Percentiles rank a stretch among this genome's conserved stretches.
Conservation (phyloP, 2,797 vertebrate genomes). For the Falco novaeseelandiae region DNA sequence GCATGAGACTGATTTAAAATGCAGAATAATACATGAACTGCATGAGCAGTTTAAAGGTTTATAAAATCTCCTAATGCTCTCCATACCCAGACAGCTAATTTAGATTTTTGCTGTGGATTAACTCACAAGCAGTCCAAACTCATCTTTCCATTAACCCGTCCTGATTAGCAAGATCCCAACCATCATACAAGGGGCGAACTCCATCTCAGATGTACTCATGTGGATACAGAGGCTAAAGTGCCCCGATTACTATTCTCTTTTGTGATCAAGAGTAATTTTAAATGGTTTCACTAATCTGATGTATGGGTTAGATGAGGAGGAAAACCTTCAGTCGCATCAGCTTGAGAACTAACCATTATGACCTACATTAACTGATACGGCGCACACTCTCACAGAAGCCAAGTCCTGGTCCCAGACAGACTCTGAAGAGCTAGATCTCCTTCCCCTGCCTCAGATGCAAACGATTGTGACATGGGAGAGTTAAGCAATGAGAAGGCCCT, state of each 20-base stretch:
- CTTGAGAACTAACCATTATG: background rate
- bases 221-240: slow-evolving; percentile 11
- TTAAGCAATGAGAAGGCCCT: background rate
- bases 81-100: slow-evolving; percentile 55
- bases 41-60: slow-evolving; percentile 53
- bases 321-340: background rate
- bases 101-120: slow-evolving; percentile 63
- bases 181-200: background rate
- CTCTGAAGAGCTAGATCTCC: background rate
- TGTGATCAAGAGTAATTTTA: background rate
- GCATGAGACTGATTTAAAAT: slow-evolving; percentile 68
- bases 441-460: background rate
- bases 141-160: slow-evolving; percentile 31
- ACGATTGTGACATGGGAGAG: background rate
- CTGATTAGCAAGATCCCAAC: slow-evolving; percentile 7
- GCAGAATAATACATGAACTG: slow-evolving; percentile 33
- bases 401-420: background rate
- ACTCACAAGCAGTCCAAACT: slow-evolving; percentile 12
- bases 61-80: slow-evolving; percentile 58
- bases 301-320: background rate
- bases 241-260: slow-evolving; percentile 21
- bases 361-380: background rate
- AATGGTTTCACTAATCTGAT: slow-evolving; percentile 23
- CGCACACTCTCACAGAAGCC: background rate
- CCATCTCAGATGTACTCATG: slow-evolving; percentile 2